Conservation (phyloP, 2,113 vertebrate species). For the Jacana jacana region DNA sequence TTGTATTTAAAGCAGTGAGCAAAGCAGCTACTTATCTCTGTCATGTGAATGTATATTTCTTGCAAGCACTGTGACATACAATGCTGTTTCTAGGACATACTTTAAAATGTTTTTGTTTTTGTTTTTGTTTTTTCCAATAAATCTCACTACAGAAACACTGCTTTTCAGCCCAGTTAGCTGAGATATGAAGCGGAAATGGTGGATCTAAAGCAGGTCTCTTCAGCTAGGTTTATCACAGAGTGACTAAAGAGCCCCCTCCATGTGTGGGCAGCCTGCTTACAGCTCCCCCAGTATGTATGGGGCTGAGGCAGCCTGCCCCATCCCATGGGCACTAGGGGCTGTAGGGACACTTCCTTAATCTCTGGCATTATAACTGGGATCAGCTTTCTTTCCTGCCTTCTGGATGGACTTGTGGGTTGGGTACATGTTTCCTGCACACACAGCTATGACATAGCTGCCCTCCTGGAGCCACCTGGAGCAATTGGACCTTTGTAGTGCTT, state of each 20-base stretch:
- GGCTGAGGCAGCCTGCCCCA: not conserved
- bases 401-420: not conserved
- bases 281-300: not conserved
- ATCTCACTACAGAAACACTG: not conserved
- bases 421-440: rapidly evolving
- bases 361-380: not conserved
- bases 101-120: not conserved
- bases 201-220: not conserved
- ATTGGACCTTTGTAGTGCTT: not conserved
- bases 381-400: not conserved
- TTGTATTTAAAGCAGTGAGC: not conserved
- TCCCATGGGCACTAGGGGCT: not conserved
- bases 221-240: not conserved
- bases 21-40: not conserved
- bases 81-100: not conserved
- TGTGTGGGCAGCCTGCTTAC: not conserved
- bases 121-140: not conserved
- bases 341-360: not conserved
- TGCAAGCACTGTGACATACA: not conserved
- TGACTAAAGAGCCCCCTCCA: not conserved
- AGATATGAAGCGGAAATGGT: not conserved
- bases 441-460: not conserved
- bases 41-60: not conserved
- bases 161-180: not conserved
- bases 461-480: not conserved